A percentile compares a stretch with the other conserved stretches of the same genome.
Evolutionary conservation across 1,140 invertebrate species (phyloP).

Genomic region (Caenorhabditis tropicalis): DNA sequence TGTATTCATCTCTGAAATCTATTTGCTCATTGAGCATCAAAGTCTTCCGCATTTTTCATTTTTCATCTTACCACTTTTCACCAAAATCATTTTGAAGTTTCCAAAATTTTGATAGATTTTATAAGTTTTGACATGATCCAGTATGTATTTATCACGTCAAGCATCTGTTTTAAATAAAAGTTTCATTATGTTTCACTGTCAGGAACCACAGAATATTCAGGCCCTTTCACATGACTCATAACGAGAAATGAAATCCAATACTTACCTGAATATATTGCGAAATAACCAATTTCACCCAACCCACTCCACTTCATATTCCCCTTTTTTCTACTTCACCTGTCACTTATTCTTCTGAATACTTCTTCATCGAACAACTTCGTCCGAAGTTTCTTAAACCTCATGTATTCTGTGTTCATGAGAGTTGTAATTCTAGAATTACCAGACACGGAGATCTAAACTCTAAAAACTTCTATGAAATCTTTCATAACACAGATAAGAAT

Average conservation of each 20-base stretch:
- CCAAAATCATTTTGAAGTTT: neutral
- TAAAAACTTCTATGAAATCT: too few relatives aligned
- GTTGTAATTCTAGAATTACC: too few relatives aligned
- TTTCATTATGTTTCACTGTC: too few relatives aligned
- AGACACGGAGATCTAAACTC: too few relatives aligned
- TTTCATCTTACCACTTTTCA: neutral
- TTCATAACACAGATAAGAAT: too few relatives aligned
- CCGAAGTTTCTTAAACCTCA: too few relatives aligned
- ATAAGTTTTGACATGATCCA: neutral
- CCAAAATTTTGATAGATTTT: neutral
- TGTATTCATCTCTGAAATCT: neutral
- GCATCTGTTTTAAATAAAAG: too few relatives aligned
- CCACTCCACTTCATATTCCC: neutral
- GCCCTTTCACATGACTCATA: neutral
- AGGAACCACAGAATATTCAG: too few relatives aligned
- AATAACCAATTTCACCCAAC: conserved; percentile 7
- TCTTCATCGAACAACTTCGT: too few relatives aligned
- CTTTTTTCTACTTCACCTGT: neutral
- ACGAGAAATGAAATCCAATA: conserved; percentile 7
- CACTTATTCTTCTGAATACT: neutral
- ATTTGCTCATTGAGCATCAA: conserved; percentile 13
- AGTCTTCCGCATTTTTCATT: conserved; percentile 17
- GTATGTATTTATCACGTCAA: too few relatives aligned
- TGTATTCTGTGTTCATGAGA: too few relatives aligned
- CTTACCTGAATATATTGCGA: conserved; percentile 4